Base-by-base conservation (phyloP, 2,113 vertebrate species). In the Phrynosoma platyrhinos region DNA sequence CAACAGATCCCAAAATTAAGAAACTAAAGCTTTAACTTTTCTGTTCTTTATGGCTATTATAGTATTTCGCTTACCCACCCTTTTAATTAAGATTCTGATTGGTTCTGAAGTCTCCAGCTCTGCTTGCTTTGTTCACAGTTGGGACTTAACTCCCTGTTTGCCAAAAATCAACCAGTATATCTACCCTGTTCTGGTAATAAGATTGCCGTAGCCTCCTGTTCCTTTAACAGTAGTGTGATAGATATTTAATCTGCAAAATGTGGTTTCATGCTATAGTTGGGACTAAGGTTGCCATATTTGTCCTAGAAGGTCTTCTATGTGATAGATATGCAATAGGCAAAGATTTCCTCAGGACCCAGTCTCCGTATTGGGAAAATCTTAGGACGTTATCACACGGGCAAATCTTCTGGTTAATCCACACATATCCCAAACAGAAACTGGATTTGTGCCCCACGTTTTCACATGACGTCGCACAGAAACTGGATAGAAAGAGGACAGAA, bases 1-100 rank as follows among this genome's bases (percentile, higher is more conserved):
- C 82, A 77, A 68, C 87, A 88, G 87, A 55, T 42, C 72, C 80
- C 42, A 88, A 55, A 21, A 82, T 76, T 52, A 52, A 77, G 64
- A 32, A 53, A 75, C 27, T 42, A 82, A 76, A 40, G 40, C 40
- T 82, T 66, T 40, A 52, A 36, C 62, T 68, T 32, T 25, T 55
- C n/a, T 47, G 30, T 52, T 68, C 62, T 58, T 79, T 53, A 53
- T 69, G 81, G 42, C 62, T 78, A 36, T 68, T 83, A 55, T 66
- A 82, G 47, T 32, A 68, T 40, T 52, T 88, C 79, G 52, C 58
- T 74, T 55, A n/a, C 20, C 36, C 5, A 9, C 18, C 27, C 40
- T 40, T 62, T 76, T 53, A 69, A 53, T 83, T 78, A 77, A 83
- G 75, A 69, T 77, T 68, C 62, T 30, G 72, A 83, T 77, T 88